Evolutionary conservation across 2,888 invertebrate genomes (phyloP).

Genomic region (Sycophila texana): DNA sequence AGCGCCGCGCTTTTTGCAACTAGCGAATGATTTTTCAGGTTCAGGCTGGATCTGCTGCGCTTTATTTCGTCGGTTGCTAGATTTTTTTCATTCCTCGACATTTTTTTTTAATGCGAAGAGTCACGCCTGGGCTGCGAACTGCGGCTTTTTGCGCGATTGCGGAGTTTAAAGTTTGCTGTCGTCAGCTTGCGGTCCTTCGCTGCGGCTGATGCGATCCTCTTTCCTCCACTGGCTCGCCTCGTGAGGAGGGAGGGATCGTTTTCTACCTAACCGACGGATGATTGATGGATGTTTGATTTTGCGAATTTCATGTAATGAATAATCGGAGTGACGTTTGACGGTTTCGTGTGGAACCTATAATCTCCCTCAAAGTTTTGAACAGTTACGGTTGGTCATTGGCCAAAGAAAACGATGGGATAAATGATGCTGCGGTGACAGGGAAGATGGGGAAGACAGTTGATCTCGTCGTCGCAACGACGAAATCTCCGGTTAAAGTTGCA

Average conservation of each 20-base stretch:
- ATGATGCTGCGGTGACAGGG: too few relatives aligned
- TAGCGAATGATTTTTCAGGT: neutral
- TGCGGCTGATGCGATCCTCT: conserved; percentile 34
- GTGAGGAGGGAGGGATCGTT: neutral
- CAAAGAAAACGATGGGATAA: too few relatives aligned
- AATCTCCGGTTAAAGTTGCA: too few relatives aligned
- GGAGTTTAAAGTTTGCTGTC: neutral
- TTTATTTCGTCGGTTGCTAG: neutral
- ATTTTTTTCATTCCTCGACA: too few relatives aligned
- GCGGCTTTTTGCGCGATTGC: neutral
- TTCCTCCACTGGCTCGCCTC: conserved; percentile 17
- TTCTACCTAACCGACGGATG: conserved; percentile 46
- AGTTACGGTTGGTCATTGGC: too few relatives aligned
- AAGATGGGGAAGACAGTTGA: too few relatives aligned
- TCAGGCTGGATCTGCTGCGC: neutral
- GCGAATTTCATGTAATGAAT: neutral
- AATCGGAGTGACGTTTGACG: neutral
- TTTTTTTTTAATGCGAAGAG: neutral
- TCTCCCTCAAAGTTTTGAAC: too few relatives aligned
- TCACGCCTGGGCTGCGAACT: neutral
- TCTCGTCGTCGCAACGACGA: too few relatives aligned
- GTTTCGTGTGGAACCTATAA: too few relatives aligned
- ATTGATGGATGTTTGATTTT: neutral
- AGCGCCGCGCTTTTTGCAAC: too few relatives aligned
- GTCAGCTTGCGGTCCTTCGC: too few relatives aligned